A percentile compares a stretch with the other conserved stretches of the same genome.
Conservation (phyloP, 2,113 vertebrate genomes). For the Galeopterus variegatus region DNA sequence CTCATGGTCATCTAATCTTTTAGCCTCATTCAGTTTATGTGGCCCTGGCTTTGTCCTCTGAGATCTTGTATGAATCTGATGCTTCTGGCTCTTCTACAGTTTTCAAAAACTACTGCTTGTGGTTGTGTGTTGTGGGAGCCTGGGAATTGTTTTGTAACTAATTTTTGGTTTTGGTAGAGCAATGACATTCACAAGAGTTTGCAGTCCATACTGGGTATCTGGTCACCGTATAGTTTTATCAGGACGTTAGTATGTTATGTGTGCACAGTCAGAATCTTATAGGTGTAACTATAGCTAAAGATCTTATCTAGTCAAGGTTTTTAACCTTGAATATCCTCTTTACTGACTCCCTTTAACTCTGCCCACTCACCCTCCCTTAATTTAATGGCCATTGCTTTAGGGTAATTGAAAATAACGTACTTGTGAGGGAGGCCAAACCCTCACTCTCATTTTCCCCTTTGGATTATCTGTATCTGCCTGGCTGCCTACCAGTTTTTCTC, state of each 20-base stretch:
- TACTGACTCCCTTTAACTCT: background rate
- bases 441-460: background rate
- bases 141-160: background rate
- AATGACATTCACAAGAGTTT: background rate
- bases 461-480: background rate
- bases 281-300: background rate
- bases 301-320: background rate
- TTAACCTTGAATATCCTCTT: background rate
- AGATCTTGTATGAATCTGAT: background rate
- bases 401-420: conserved; percentile 15
- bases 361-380: background rate
- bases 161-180: background rate
- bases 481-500: background rate
- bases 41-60: background rate
- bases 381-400: background rate
- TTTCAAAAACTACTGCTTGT: background rate
- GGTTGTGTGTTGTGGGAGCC: accelerated
- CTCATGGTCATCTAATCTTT: background rate
- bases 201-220: background rate
- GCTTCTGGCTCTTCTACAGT: background rate
- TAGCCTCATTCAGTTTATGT: background rate
- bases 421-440: background rate
- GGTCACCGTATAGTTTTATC: background rate
- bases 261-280: background rate
- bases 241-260: background rate